Conservation (phyloP, 1,140 invertebrate genomes). For the Nebria ingens region DNA sequence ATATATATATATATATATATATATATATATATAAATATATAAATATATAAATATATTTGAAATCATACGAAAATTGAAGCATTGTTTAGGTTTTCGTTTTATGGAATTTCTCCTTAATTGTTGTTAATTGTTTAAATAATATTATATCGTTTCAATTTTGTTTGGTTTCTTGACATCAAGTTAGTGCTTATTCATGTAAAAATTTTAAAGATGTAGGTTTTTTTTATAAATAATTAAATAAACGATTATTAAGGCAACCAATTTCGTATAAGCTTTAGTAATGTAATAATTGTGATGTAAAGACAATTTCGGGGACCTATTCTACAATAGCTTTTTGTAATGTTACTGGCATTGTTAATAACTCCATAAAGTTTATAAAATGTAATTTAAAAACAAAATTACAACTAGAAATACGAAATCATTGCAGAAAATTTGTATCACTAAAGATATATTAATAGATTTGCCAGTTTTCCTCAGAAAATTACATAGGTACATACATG, state of each 20-base stretch:
- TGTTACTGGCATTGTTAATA: conserved; percentile 8
- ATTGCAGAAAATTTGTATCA: neutral
- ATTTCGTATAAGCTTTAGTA: conserved; percentile 9
- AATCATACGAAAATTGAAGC: neutral
- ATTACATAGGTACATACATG: no score
- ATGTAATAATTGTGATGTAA: conserved; percentile 20
- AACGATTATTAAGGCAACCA: neutral
- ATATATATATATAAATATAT: no score
- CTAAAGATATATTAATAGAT: conserved; percentile 13
- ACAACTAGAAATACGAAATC: no score
- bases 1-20: no score
- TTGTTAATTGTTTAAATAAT: no score
- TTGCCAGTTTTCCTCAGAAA: neutral
- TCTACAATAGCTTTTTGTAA: conserved; percentile 18
- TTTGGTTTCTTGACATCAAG: neutral
- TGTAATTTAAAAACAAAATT: no score
- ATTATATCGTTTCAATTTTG: no score
- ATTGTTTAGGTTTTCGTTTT: neutral
- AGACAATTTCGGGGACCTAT: conserved; percentile 24
- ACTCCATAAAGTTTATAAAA: conserved; percentile 16
- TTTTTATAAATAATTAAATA: conserved; percentile 4
- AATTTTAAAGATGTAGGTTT: conserved; percentile 6
- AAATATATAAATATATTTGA: neutral
- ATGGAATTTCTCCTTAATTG: neutral
- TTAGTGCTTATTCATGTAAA: neutral